These are phyloP conservation scores for Halcyon leucocephala DNA, from an alignment of 2,797 vertebrate genomes.

Conservation along the genomic window DNA sequence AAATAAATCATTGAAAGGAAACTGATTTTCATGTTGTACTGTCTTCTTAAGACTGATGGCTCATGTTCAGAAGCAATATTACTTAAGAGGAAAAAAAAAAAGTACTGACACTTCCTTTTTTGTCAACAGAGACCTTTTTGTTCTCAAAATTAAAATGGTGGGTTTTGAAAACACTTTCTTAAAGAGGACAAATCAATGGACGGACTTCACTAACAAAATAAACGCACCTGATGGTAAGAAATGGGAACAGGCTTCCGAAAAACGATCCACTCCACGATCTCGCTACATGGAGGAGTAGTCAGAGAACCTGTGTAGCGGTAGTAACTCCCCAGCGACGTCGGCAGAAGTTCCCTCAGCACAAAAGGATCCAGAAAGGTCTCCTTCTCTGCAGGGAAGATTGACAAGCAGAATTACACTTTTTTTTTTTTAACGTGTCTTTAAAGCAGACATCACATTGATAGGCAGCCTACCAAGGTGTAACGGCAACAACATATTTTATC, in stretches of 20 bases:
- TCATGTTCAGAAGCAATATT: conserved; percentile 64
- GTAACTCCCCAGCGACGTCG: conserved; percentile 89
- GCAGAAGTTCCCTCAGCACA: conserved; percentile 90
- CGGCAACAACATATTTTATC: conserved; percentile 44
- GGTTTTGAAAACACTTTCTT: background rate
- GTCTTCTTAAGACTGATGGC: conserved; percentile 55
- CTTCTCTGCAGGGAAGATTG: conserved; percentile 85
- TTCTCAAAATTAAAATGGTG: background rate
- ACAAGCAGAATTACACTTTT: conserved; percentile 40
- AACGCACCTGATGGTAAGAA: conserved; percentile 92
- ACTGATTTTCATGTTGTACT: conserved; percentile 58
- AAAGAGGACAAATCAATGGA: background rate
- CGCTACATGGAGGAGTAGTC: conserved; percentile 95
- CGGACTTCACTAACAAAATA: background rate
- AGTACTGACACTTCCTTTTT: conserved; percentile 48
- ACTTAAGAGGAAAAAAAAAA: background rate
- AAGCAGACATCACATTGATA: conserved; percentile 40
- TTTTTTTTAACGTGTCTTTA: background rate
- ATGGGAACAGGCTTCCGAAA: conserved; percentile 91
- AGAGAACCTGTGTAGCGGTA: conserved; percentile 95
- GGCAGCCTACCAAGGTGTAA: conserved; percentile 53
- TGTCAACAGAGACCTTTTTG: conserved; percentile 42
- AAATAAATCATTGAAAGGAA: conserved; percentile 71
- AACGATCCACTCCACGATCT: conserved; percentile 96
- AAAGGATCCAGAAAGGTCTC: conserved; percentile 97